Base-by-base conservation (phyloP, 2,888 invertebrate genomes). In the Agrotis ipsilon region DNA sequence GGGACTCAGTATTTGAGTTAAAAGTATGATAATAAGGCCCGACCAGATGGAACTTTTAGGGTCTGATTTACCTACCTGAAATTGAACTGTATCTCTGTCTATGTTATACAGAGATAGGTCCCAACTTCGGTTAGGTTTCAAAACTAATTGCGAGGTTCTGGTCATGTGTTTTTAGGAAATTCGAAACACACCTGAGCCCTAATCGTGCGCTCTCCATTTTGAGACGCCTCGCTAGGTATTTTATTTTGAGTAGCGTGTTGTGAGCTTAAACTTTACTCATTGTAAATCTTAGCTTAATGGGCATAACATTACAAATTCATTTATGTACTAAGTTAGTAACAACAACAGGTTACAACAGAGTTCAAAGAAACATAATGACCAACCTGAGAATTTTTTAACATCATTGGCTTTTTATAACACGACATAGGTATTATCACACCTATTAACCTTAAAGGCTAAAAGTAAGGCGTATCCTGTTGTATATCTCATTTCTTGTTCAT, bases 11-110 rank as follows among this genome's bases (percentile, higher is more conserved):
- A 59, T 59, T 76, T 59, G 21, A 49, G 48, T 62, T 58, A 46
- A 59, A 76, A 66, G 19, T 67, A 68, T 73, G n/a, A 43, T 72
- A 72, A 72, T 60, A 65, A 65, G n/a, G 24, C 19, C 16, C n/a
- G 49, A 19, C 13, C 46, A 18, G 16, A 13, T 1, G 1, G 16
- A 68, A 78, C 18, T 75, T 79, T 65, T 21, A 45, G 48, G 24
- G 24, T 55, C 49, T 19, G 21, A 55, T 75, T 68, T 66, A 19
- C 51, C 19, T 59, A 69, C 54, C 69, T 75, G 62, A 78, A 69
- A 78, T 51, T 49, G 32, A 68, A 49, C 39, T 51, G 16, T 57
- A n/a, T n/a, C n/a, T n/a, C n/a, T n/a, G 58, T 51, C 54, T 32
- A 45, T 39, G 27, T 65, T 32, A 57, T 46, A 19, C 68, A 11